Base-by-base conservation (phyloP, 2,797 vertebrate genomes). In the Trachops cirrhosus region DNA sequence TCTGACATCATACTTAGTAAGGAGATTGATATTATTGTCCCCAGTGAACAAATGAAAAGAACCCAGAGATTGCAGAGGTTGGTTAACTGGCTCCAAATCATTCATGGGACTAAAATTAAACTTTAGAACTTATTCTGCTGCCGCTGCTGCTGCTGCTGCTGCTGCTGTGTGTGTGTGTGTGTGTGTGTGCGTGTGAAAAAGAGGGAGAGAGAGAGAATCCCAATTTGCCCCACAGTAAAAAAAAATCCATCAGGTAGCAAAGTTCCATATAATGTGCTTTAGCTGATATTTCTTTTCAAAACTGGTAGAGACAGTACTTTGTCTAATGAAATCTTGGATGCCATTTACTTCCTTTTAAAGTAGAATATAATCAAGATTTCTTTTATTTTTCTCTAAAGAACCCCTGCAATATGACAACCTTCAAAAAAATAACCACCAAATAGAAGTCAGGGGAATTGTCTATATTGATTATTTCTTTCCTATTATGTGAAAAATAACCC, bases 281-380 rank as follows among this genome's bases (percentile, higher is more conserved):
- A 32, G 50, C 54, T 75, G 50, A 86, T 62, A 57, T 86, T 94
- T 93, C 78, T 95, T 95, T 94, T 85, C 90, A 68, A 82, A 95
- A 19, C 64, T 32, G 48, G 39, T 34, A 37, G 52, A 79, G 29
- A 74, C 46, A 37, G 19, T 24, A 39, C 32, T 34, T 86, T 50
- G 10, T 59, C 88, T 90, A 94, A 93, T 79, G 68, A 93, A 90
- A 91, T 32, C 29, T 41, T 75, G n/a, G 22, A 74, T 48, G 18
- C 26, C 62, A 95, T 93, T 96, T 91, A 80, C 88, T 96, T 96
- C 88, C 73, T 90, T 95, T 89, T 62, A 94, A 95, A 87, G 74
- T 44, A 71, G 62, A 95, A 86, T 64, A 77, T 71, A 89, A 89
- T 54, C 7, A 5, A 87, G 44, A 85, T 67, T 50, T 37, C 50